These are phyloP conservation scores for Dendrocopos noguchii DNA, from an alignment of 2,113 vertebrate species.

Conservation along the genomic window DNA sequence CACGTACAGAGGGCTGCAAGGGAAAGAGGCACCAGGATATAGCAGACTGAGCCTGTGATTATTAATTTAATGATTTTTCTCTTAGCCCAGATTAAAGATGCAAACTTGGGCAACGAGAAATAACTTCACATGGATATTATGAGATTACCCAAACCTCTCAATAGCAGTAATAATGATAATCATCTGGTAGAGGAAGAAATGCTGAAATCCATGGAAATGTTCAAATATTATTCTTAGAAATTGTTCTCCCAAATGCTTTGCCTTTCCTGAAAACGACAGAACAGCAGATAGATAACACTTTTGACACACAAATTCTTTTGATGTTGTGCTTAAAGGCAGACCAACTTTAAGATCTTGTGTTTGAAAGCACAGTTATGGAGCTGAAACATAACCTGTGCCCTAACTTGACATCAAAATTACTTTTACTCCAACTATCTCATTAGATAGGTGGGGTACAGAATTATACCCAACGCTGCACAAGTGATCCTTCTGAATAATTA, in stretches of 20 bases:
- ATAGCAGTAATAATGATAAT: conserved; percentile 11
- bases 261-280: conserved; percentile 1
- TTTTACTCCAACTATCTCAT: not conserved
- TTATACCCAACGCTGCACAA: not conserved
- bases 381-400: not conserved
- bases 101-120: not conserved
- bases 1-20: not conserved
- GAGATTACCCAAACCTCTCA: conserved; percentile 29
- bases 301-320: not conserved
- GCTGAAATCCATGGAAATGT: conserved; percentile 49
- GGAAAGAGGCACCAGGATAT: not conserved
- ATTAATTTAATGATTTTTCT: not conserved
- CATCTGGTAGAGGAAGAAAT: conserved; percentile 24
- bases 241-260: not conserved
- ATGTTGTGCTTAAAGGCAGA: not conserved
- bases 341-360: not conserved
- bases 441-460: not conserved
- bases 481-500: not conserved
- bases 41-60: rapidly evolving
- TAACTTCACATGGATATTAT: not conserved
- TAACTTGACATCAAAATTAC: not conserved
- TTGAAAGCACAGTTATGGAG: not conserved
- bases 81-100: not conserved
- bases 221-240: conserved; percentile 33
- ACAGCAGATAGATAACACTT: not conserved